Evolutionary conservation across 2,113 vertebrate genomes (phyloP), one percentile per base, ranked within the genome.

Genomic region (Ia io): DNA sequence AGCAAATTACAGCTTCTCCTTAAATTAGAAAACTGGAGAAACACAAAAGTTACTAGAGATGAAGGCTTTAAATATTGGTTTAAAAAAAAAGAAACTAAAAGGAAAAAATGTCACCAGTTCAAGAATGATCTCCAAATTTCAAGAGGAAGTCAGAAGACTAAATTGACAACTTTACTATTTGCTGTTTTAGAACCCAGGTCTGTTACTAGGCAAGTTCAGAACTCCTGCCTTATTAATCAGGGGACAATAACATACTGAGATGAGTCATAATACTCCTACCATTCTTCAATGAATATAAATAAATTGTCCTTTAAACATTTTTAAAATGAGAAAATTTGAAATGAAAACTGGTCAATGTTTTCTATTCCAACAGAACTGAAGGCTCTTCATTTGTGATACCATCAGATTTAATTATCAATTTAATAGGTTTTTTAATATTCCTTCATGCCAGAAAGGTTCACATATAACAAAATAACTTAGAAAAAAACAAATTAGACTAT

Each of bases 11-110:
- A 90, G 35, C 6, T 83, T 7, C 16, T 91, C 37, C 59, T 87
- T 65, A 84, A 95, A 94, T 88, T 67, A 92, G 73, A 65, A 92
- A 97, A 90, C 22, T 80, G 9, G 78, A 84, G n/a, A 44, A 93
- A 90, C 14, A 88, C 35, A 92, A 94, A 94, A 88, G 12, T 16
- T 80, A n/a, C 1, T 37, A 93, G 30, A 84, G 63, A 89, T 28
- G 13, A 76, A 30, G 6, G 12, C n/a, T 73, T 88, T 77, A 84
- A 95, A 71, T 28, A 82, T 14, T 53, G 16, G 74, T 49, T 84
- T 9, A 40, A 77, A 30, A 51, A 93, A 37, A 77, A 65, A 56
- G 6, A 51, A 85, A 79, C 53, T 47, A 79, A 65, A 35, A 16
- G 25, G 37, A 69, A 90, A 84, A 49, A 61, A 2, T 61, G 59